Base-by-base conservation (phyloP, 2,797 vertebrate genomes). In the Myoxocephalus aenaeus region DNA sequence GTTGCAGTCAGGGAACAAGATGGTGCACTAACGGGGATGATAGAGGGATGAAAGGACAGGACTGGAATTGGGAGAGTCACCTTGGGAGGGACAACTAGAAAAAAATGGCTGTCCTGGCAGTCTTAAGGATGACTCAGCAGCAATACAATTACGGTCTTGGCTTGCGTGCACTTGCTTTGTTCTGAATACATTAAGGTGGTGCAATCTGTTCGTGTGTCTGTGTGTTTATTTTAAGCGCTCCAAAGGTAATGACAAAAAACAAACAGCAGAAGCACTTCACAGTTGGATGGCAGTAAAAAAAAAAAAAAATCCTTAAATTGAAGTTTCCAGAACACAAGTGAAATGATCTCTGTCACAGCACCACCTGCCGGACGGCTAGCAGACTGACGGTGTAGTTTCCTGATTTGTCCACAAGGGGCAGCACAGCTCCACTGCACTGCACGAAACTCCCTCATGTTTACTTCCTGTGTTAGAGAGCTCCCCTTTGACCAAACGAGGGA, bases 101-200 rank as follows among this genome's bases (percentile, higher is more conserved):
- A 85, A 88, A 90, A 89, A 90, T 83, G 87, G 87, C 86, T 85
- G 84, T 86, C 72, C 83, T 90, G 85, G 89, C 89, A 89, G 73
- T 61, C 71, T 81, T 50, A 79, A 32, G 66, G 18, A 89, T 94
- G 93, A 94, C 88, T 94, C 92, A 93, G 93, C 93, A 87, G 64
- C 70, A 87, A 84, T 70, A 77, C 61, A 86, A 85, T 85, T 91
- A 88, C 67, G 25, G 70, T 63, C 54, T 75, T 57, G 69, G 34
- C 76, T 72, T 80, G 61, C 67, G 44, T 91, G 90, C 78, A 80
- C 46, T 78, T 71, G 70, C 67, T 44, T 75, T 65, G 17, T 48
- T 20, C n/a, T 48, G 18, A 53, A 56, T 12, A 29, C 27, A 72
- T 58, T 20, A 32, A 50, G 18, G 12, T 27, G 50, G 18, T 72